Base-by-base conservation (phyloP, 2,888 invertebrate species). In the Dryadula phaetusa region DNA sequence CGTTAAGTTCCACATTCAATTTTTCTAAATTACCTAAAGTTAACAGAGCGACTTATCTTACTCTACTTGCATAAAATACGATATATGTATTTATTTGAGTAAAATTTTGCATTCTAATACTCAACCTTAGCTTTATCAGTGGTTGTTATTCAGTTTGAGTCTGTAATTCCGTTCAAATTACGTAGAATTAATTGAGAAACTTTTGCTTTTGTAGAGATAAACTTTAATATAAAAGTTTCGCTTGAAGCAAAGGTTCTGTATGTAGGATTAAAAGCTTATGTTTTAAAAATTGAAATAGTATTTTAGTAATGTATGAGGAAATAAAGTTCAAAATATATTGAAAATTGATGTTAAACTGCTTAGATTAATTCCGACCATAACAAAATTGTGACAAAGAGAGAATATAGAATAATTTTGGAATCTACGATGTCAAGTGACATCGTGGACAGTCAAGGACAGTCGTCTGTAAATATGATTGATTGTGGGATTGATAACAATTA, bases 111-210 rank as follows among this genome's bases (percentile, higher is more conserved):
- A 63, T 28, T 14, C 20, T 56, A 20, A 37, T 34, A 37, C 34
- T 7, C 34, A 20, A 52, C 1, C 16, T 47, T 16, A 28, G 49
- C 16, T 52, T 52, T 52, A 52, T 16, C 49, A 52, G 49, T 28
- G 49, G n/a, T 16, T 52, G 25, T 28, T 16, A 52, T 52, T 52
- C 49, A 52, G 49, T n/a, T 28, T 28, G 10, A 28, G n/a, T 16
- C 10, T 52, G 49, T 52, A 52, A 52, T 28, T 52, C 49, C 16
- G 25, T 28, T 52, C 28, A 28, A 52, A 52, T 52, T 28, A 28
- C 49, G 8, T 52, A 10, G 49, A 52, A 52, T 28, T 52, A 52
- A 52, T 52, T 28, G 49, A 25, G 49, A 49, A 49, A 49, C 49
- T 52, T 52, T 28, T 49, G 28, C 49, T 49, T 49, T 16, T 16